Conservation (phyloP, 2,113 vertebrate genomes). For the Taurulus bubalis region DNA sequence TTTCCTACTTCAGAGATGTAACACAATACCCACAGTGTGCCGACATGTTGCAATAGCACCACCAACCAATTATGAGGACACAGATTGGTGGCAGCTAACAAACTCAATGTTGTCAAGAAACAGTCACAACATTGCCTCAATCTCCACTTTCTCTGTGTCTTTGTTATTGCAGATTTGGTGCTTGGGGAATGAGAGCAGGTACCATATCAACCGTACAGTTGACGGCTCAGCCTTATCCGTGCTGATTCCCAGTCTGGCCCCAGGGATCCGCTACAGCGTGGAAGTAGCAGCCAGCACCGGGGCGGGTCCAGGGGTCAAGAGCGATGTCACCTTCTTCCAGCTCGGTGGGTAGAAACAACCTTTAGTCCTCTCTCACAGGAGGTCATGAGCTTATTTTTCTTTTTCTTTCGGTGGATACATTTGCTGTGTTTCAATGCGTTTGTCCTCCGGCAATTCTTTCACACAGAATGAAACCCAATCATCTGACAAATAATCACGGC, state of each 20-base stretch:
- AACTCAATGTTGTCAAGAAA: constrained; percentile 31
- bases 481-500: constrained; percentile 59
- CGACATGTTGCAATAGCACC: constrained; percentile 11
- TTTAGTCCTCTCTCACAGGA: not conserved
- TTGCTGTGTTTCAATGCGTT: constrained; percentile 6
- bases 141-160: constrained; percentile 36
- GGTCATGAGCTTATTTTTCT: not conserved
- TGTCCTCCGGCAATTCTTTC: constrained; percentile 23
- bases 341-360: constrained; percentile 86
- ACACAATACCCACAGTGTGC: constrained; percentile 39
- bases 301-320: constrained; percentile 94
- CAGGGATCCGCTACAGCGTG: constrained; percentile 93
- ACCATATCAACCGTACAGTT: constrained; percentile 96
- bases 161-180: constrained; percentile 91
- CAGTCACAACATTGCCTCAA: constrained; percentile 16
- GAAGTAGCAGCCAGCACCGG: constrained; percentile 95
- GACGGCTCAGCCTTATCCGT: constrained; percentile 92
- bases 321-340: constrained; percentile 92
- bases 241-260: constrained; percentile 90
- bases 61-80: constrained; percentile 20
- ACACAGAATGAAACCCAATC: constrained; percentile 16
- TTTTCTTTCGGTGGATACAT: constrained; percentile 8
- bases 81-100: constrained; percentile 32
- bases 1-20: constrained; percentile 51
- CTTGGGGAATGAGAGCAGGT: constrained; percentile 94